Evolutionary conservation across 2,888 invertebrate species (phyloP), one percentile per base, ranked within the genome.

Genomic region (Trichopoda pennipes): DNA sequence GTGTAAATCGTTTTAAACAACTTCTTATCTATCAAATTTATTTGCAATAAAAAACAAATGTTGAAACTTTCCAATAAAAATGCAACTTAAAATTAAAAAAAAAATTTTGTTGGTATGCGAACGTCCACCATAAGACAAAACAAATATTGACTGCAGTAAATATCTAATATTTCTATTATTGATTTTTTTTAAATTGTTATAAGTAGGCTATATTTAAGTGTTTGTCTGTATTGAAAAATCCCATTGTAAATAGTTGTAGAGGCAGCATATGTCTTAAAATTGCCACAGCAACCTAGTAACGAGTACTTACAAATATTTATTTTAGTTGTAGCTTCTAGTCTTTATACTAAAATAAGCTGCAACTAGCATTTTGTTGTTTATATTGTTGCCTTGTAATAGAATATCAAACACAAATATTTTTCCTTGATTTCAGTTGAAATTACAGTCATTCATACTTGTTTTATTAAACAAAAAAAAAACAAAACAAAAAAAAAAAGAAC

Each of bases 331-430:
- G 12, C 38, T 38, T 12, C 38, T 38, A 38, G 38, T 38, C 2
- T 38, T 38, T 28, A 42, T 44, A 44, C 44, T 14, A 44, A 63
- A 47, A 55, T 19, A 56, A 23, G 42, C 6, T 61, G 53, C 55
- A 63, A 47, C 55, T 53, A 21, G 63, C 14, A 17, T 42, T 42
- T 68, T 68, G 55, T 61, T 73, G 44, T 23, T 68, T 38, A 2
- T 38, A 19, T 49, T 58, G 12, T 81, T 81, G 81, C 77, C 77
- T 78, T 81, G 77, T 74, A 78, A 81, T 70, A 70, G 77, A 81
- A 81, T 81, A 78, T 77, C 68, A 74, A 32, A 74, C 68, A 77
- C 32, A 64, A 28, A 73, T 55, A 64, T 51, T 81, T 77, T 73
- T 74, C 77, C 77, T 77, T 81, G 73, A 77, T 63, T 69, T 77